Conservation (phyloP, 2,888 invertebrate species). For the Agrilus cyanescens region DNA sequence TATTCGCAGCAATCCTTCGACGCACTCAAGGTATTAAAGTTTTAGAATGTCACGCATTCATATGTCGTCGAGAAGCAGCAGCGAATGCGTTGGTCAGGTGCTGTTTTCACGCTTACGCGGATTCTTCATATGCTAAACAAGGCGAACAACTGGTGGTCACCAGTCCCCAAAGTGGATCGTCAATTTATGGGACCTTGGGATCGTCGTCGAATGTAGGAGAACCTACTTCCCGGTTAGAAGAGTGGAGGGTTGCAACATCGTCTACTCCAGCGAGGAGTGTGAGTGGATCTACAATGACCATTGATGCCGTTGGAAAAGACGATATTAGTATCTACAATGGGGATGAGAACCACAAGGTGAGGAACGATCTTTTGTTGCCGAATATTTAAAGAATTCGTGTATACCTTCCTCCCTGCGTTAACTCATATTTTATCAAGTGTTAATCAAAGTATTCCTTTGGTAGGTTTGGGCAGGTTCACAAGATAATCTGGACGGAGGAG, state of each 20-base stretch:
- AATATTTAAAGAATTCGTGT: no score
- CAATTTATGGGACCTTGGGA: constrained; percentile 28
- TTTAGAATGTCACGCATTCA: constrained; percentile 97
- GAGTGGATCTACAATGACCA: constrained; percentile 45
- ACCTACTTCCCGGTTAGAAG: constrained; percentile 31
- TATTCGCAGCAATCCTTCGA: constrained; percentile 92
- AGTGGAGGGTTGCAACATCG: constrained; percentile 36
- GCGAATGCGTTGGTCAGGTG: constrained; percentile 95
- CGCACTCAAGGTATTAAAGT: constrained; percentile 95
- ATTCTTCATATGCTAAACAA: constrained; percentile 84
- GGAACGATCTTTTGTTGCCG: no score
- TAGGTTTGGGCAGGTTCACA: constrained; percentile 69
- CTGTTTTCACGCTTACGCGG: constrained; percentile 96
- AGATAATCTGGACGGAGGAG: constrained; percentile 52
- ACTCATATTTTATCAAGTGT: neutral
- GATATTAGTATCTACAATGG: constrained; percentile 79
- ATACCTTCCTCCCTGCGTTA: no score
- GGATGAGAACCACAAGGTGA: constrained; percentile 79
- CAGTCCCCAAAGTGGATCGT: constrained; percentile 34
- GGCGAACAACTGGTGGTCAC: constrained; percentile 36
- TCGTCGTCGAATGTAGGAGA: neutral
- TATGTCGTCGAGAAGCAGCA: constrained; percentile 91
- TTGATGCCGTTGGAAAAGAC: constrained; percentile 54
- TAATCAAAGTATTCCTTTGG: constrained; percentile 4
- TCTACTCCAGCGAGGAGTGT: constrained; percentile 31